Evolutionary conservation across 2,113 vertebrate genomes (phyloP).

Genomic region (Diadophis punctatus): DNA sequence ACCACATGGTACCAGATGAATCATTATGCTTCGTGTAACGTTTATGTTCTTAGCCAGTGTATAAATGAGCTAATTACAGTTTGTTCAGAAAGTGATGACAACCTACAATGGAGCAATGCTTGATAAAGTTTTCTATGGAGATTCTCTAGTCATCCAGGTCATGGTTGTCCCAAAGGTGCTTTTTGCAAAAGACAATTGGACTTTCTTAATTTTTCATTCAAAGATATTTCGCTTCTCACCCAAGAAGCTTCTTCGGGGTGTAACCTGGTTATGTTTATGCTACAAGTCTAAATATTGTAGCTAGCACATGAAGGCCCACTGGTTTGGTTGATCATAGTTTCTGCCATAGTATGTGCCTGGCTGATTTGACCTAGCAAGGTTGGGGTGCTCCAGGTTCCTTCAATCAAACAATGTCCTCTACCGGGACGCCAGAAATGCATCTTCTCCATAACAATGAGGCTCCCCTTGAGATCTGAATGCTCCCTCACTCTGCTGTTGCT

Average conservation of each 20-base stretch:
- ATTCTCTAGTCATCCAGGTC: not conserved
- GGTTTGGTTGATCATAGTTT: not conserved
- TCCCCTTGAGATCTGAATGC: not conserved
- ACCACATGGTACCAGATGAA: not conserved
- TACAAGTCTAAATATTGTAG: not conserved
- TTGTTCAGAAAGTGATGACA: not conserved
- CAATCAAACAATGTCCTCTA: not conserved
- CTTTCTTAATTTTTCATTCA: not conserved
- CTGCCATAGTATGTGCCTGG: not conserved
- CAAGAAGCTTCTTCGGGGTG: not conserved
- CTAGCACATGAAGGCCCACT: not conserved
- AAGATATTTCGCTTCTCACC: not conserved
- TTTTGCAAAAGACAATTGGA: not conserved
- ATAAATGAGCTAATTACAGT: not conserved
- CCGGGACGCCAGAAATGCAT: not conserved
- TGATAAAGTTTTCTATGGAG: not conserved
- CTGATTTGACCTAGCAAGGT: not conserved
- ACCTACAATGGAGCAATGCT: not conserved
- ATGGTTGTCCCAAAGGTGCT: not conserved
- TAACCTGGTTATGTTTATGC: not conserved
- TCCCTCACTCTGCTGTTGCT: not conserved
- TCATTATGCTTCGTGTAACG: not conserved
- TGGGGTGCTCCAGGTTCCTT: not conserved
- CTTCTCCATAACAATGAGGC: not conserved
- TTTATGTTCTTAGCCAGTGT: not conserved